Conservation (phyloP, 2,797 vertebrate genomes). For the Lacerta viridis region DNA sequence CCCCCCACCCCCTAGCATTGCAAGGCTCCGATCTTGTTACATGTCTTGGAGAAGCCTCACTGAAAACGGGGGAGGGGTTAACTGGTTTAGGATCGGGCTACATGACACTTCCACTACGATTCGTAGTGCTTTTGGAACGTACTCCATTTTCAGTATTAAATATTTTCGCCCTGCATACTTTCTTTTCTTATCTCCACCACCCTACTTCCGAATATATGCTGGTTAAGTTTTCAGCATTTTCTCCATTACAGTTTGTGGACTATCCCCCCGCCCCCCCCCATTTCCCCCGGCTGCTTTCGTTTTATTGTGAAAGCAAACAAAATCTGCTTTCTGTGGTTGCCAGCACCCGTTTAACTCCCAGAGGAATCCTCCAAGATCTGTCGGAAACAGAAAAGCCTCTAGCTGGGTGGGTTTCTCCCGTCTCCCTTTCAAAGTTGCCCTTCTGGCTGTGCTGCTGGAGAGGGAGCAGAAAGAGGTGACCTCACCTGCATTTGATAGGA, state of each 20-base stretch:
- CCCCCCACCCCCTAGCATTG: fast-evolving
- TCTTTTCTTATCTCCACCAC: not conserved
- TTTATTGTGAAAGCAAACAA: slow-evolving; percentile 20
- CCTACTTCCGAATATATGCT: not conserved
- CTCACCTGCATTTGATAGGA: slow-evolving; percentile 59
- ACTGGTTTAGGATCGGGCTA: too few species aligned
- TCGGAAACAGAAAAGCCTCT: not conserved
- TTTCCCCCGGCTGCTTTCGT: not conserved
- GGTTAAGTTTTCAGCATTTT: not conserved
- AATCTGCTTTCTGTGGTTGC: slow-evolving; percentile 10
- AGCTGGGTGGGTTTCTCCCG: slow-evolving; percentile 18
- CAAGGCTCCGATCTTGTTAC: not conserved
- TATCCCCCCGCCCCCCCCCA: not conserved
- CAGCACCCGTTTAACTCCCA: not conserved
- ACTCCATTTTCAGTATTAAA: not conserved
- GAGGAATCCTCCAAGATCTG: not conserved
- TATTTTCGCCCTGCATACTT: not conserved
- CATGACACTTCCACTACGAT: not conserved
- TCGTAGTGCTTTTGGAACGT: not conserved
- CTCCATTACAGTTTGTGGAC: not conserved
- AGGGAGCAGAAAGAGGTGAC: slow-evolving; percentile 42
- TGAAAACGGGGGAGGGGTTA: not conserved
- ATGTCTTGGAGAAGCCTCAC: not conserved
- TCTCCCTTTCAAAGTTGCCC: slow-evolving; percentile 59
- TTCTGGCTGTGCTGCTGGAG: slow-evolving; percentile 41